Evolutionary conservation across 2,888 invertebrate species (phyloP).

Genomic region (Tribolium freemani): DNA sequence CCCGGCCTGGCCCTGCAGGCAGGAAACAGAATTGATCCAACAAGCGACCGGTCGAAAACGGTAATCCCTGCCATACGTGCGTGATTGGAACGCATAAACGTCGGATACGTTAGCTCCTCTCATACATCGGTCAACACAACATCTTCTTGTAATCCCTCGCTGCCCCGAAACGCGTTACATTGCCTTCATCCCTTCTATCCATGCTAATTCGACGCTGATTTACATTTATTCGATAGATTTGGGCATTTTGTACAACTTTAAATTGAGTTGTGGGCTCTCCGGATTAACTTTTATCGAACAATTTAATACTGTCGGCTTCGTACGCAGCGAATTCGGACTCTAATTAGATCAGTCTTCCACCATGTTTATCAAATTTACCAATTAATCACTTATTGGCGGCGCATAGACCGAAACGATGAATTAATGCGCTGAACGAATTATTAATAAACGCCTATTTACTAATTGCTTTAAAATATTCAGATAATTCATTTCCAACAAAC

Average conservation of each 20-base stretch:
- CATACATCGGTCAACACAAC: slow-evolving; percentile 55
- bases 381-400: slow-evolving; percentile 8
- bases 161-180: slow-evolving; percentile 33
- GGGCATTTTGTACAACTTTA: slow-evolving; percentile 42
- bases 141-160: slow-evolving; percentile 47
- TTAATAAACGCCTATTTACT: background rate
- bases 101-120: slow-evolving; percentile 54
- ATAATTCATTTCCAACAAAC: too few species aligned
- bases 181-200: slow-evolving; percentile 40
- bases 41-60: slow-evolving; percentile 49
- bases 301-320: slow-evolving; percentile 29
- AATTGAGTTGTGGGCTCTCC: slow-evolving; percentile 39
- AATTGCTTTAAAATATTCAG: slow-evolving; percentile 1
- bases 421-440: too few species aligned
- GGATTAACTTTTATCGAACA: slow-evolving; percentile 40
- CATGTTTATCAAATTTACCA: slow-evolving; percentile 9
- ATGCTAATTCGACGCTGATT: slow-evolving; percentile 42
- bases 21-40: slow-evolving; percentile 58
- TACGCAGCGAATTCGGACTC: background rate
- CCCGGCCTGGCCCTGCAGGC: slow-evolving; percentile 51
- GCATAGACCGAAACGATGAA: background rate
- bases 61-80: slow-evolving; percentile 57
- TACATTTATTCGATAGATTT: slow-evolving; percentile 42
- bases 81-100: slow-evolving; percentile 62
- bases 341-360: slow-evolving; percentile 17